Base-by-base conservation (phyloP, 2,888 invertebrate species). In the Cylloceria caligata region DNA sequence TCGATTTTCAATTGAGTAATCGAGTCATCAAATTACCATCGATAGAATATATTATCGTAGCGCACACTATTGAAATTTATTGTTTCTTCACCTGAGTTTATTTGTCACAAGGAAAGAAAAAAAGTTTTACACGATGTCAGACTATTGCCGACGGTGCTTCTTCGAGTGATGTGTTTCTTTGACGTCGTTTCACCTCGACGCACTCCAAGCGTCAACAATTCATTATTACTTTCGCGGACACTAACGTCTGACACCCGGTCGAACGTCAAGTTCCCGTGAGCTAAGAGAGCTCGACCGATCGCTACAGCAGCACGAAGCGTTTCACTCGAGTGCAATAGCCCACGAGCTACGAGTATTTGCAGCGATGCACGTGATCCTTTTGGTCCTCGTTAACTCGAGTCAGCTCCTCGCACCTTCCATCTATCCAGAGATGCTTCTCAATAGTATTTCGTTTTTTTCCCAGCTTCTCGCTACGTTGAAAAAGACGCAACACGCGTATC, bases 241-340 rank as follows among this genome's bases (percentile, higher is more conserved):
- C 47, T 65, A 47, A 65, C 47, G 76, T 76, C 60, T 52, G 77
- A 77, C 77, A 69, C 57, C 49, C 62, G 77, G 62, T 49, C 71
- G 60, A 71, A 52, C 42, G 71, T 77, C 71, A 55, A 34, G 24
- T 62, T 34, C 34, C n/a, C 24, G 55, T 19, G 42, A 24, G 39
- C 34, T 42, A 42, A 55, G 69, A 55, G 69, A 21, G 39, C 5
- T n/a, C 36, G 21, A n/a, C 39, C n/a, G 16, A 21, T 21, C 4
- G 55, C 69, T 5, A 55, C 55, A 57, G 47, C 47, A 21, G 34
- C 47, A 39, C 62, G 69, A 69, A 67, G 49, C 47, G 49, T 27
- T 73, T 73, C 47, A 62, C 73, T 73, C 73, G 49, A 62, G 67
- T 67, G 30, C 67, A 67, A 49, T 49, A 67, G 19, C 21, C 39